A percentile compares a stretch with the other conserved stretches of the same genome.
Evolutionary conservation across 2,113 vertebrate genomes (phyloP).

Genomic region (Nothoprocta perdicaria): DNA sequence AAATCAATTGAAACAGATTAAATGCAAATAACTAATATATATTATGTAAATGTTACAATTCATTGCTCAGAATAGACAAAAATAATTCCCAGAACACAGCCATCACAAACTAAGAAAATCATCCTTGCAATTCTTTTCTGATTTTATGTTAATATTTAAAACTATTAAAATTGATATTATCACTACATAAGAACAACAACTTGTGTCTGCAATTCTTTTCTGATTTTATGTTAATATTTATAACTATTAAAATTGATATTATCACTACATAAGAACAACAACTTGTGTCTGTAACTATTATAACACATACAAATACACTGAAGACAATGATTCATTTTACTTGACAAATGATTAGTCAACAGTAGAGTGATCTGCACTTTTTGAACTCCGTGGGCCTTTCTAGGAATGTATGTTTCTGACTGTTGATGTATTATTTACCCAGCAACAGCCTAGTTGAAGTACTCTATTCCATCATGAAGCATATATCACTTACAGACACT

Average conservation of each 20-base stretch:
- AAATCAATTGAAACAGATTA: slow-evolving; percentile 34
- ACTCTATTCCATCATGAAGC: background rate
- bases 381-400: background rate
- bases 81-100: slow-evolving; percentile 15
- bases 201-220: background rate
- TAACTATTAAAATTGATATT: background rate
- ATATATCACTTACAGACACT: background rate
- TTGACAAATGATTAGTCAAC: slow-evolving; percentile 23
- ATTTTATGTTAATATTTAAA: background rate
- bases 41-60: slow-evolving; percentile 48
- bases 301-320: background rate
- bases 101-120: background rate
- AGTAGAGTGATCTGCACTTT: background rate
- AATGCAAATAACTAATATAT: slow-evolving; percentile 37
- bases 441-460: background rate
- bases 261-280: background rate
- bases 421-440: slow-evolving; percentile 1
- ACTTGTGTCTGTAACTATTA: background rate
- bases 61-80: slow-evolving; percentile 13
- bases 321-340: background rate
- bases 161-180: background rate
- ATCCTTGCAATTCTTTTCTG: background rate
- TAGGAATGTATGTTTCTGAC: background rate
- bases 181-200: background rate
- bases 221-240: background rate